Evolutionary conservation across 2,113 vertebrate species (phyloP).

Genomic region (Colaptes auratus): DNA sequence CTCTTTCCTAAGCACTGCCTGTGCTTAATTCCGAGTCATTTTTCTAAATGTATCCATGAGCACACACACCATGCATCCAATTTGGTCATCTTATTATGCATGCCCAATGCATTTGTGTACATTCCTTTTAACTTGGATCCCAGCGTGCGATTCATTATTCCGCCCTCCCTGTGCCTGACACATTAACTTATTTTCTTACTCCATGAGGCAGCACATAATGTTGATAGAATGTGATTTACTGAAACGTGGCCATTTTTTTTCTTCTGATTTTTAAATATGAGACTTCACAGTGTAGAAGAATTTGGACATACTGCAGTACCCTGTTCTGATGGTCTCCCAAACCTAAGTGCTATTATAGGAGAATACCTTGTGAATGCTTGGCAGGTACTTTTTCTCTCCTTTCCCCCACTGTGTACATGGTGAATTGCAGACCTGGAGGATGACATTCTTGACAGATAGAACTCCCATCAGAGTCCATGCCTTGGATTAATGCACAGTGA

Average conservation of each 20-base stretch:
- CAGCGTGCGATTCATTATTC: not conserved
- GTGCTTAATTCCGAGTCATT: slow-evolving; percentile 66
- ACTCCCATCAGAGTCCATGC: not conserved
- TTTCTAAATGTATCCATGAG: slow-evolving; percentile 4
- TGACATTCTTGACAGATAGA: slow-evolving; percentile 57
- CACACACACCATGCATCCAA: not conserved
- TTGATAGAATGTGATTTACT: not conserved
- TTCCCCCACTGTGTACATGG: not conserved
- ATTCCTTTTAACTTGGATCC: not conserved
- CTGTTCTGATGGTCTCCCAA: slow-evolving; percentile 34
- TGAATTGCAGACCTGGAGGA: not conserved
- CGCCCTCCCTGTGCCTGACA: not conserved
- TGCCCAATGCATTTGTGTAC: not conserved
- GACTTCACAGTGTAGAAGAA: not conserved
- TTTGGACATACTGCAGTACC: not conserved
- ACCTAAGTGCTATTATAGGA: slow-evolving; percentile 33
- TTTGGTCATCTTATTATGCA: slow-evolving; percentile 24
- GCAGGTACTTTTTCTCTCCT: not conserved
- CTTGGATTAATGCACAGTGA: not conserved
- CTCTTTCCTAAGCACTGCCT: slow-evolving; percentile 31
- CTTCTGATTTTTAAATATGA: not conserved
- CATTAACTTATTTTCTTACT: not conserved
- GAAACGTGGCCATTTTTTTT: not conserved
- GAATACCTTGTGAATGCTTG: slow-evolving; percentile 50
- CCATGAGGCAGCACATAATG: not conserved